A percentile compares a stretch with the other conserved stretches of the same genome.
Evolutionary conservation across 2,113 vertebrate genomes (phyloP).

Genomic region (Tursiops truncatus): DNA sequence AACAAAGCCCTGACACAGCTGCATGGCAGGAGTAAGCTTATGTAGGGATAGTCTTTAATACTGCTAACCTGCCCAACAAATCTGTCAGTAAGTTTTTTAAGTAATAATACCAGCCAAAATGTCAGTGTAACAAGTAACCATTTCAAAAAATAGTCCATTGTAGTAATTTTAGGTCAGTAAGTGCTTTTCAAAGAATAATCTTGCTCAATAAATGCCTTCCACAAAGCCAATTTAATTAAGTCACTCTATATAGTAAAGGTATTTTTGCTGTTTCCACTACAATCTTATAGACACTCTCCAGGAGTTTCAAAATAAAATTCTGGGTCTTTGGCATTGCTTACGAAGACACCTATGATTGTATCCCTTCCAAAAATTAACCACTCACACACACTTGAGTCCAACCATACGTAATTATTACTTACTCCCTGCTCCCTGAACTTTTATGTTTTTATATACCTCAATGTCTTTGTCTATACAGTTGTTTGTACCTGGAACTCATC

Average conservation of each 20-base stretch:
- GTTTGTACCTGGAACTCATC: background rate
- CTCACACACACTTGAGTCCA: background rate
- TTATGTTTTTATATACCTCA: background rate
- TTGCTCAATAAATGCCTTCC: background rate
- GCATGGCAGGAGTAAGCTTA: background rate
- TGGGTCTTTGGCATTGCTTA: background rate
- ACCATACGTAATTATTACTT: background rate
- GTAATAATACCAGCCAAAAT: background rate
- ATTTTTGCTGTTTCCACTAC: background rate
- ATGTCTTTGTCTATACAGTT: background rate
- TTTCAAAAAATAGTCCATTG: background rate
- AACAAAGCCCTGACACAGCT: background rate
- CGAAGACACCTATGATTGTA: background rate
- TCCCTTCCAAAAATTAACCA: background rate
- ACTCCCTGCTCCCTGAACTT: background rate
- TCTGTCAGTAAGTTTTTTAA: background rate
- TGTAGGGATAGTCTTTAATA: background rate
- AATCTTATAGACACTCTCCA: background rate
- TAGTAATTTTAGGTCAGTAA: background rate
- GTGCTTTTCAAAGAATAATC: background rate
- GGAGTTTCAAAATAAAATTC: background rate
- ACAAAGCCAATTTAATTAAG: background rate
- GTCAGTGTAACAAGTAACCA: background rate
- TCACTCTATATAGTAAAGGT: background rate
- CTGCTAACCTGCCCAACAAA: background rate